Conservation (phyloP, 2,113 vertebrate genomes). For the Aleadryas rufinucha region DNA sequence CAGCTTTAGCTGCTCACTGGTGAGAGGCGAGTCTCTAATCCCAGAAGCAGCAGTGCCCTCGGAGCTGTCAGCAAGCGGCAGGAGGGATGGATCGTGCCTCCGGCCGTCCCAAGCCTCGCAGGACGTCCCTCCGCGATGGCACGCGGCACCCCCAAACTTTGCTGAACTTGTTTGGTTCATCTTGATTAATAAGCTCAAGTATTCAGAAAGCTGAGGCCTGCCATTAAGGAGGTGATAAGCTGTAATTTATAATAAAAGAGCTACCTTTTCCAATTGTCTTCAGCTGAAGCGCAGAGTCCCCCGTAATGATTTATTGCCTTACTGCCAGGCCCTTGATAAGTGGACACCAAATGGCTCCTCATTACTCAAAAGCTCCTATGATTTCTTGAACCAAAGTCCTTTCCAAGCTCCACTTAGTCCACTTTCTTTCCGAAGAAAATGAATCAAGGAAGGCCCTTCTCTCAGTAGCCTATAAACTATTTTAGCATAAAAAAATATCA, state of each 20-base stretch:
- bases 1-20: constrained; percentile 18
- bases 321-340: constrained; percentile 77
- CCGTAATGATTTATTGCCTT: constrained; percentile 82
- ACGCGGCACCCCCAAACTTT: neutral
- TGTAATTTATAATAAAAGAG: constrained; percentile 83
- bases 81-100: neutral
- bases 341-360: constrained; percentile 80
- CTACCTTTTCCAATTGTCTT: constrained; percentile 72
- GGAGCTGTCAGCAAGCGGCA: constrained; percentile 38
- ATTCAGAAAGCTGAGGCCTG: constrained; percentile 67
- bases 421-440: constrained; percentile 76
- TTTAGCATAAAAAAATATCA: constrained; percentile 82
- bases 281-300: constrained; percentile 70
- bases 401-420: constrained; percentile 73
- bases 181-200: constrained; percentile 53
- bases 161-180: neutral
- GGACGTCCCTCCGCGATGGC: neutral
- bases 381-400: constrained; percentile 76
- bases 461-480: constrained; percentile 78
- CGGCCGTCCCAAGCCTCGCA: neutral
- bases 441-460: constrained; percentile 76
- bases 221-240: constrained; percentile 75
- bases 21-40: neutral
- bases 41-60: constrained; percentile 21
- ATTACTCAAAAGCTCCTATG: constrained; percentile 82